Base-by-base conservation (phyloP, 2,113 vertebrate genomes). In the Lamprotornis superbus region DNA sequence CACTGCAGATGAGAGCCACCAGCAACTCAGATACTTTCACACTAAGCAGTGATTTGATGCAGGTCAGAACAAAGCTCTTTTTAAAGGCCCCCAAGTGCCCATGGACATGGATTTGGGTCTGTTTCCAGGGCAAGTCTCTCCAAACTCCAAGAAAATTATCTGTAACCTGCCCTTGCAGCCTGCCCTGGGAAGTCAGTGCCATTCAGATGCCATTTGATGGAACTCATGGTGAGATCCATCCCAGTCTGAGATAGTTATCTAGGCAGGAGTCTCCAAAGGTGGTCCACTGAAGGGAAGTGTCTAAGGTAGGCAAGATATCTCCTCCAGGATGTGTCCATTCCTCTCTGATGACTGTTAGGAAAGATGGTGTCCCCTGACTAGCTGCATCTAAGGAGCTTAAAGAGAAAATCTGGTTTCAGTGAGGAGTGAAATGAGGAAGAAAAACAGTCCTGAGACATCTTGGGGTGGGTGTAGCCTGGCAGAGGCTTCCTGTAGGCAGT, bases 391-490 rank as follows among this genome's bases (percentile, higher is more conserved):
- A 69, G 31, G 61, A 81, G 5, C 50, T 56, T 61, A 35, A 91
- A 64, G 25, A 61, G 28, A 79, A 76, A 71, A 67, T 55, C 12
- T 77, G 23, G 68, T 85, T 69, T 94, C 15, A 47, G 5, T 46
- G 68, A 70, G 52, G 39, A 59, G 21, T 63, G 60, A 80, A 67
- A 74, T 31, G 71, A 68, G 19, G 33, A 59, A 55, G 27, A 81
- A 74, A 74, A 42, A 1, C 14, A 23, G 33, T 15, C 33, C 49
- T 7, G 7, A 60, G 28, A 37, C 40, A 37, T 11, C 16, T 49
- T 0, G 0, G 47, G 20, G 21, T 50, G 23, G 20, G 9, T 25
- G 21, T 67, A 55, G 47, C 14, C 64, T 81, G 42, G 9, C 30
- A 89, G 50, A 90, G 25, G 35, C 13, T 64, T 50, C 63, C 28